Base-by-base conservation (phyloP, 2,888 invertebrate species). In the Leucophora obtusa region DNA sequence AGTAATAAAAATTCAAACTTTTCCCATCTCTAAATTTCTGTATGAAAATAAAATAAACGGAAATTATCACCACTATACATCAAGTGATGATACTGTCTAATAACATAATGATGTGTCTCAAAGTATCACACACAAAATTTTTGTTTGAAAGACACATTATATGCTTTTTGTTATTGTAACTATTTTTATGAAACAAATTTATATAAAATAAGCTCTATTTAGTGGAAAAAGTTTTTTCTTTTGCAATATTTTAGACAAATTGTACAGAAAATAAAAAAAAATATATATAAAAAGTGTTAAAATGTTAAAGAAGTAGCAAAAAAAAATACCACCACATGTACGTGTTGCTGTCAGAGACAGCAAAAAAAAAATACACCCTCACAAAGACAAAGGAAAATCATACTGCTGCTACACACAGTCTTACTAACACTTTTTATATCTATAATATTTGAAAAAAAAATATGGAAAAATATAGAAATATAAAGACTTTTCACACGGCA, bases 331-430 rank as follows among this genome's bases (percentile, higher is more conserved):
- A 33, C 63, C 72, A 72, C 53, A 69, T 47, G 77, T 73, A 81
- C 81, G 81, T 81, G 81, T 81, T 81, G 81, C 81, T 77, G 81
- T 81, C 81, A 74, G 65, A 56, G 73, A 73, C 66, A 21, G 4
- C 21, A 21, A 21, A 21, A 21, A 21, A 21, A 21, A 21, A 21
- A 21, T 4, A 21, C 21, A 21, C 21, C 21, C 21, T 21, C 21
- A 3, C 21, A 21, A 21, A 21, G 4, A 21, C 2, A 21, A 21
- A 21, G 4, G 4, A 21, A 21, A 21, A 21, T 21, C 21, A 21
- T 21, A 21, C 2, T 21, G 21, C 2, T 21, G 4, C 4, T 21
- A 21, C 21, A 21, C 4, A 21, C 21, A 21, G 21, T 21, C 21
- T 4, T 21, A 21, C 21, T 21, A 21, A 21, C 21, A 21, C 21